Evolutionary conservation across 2,888 invertebrate genomes (phyloP).

Genomic region (Caenorhabditis sp.): DNA sequence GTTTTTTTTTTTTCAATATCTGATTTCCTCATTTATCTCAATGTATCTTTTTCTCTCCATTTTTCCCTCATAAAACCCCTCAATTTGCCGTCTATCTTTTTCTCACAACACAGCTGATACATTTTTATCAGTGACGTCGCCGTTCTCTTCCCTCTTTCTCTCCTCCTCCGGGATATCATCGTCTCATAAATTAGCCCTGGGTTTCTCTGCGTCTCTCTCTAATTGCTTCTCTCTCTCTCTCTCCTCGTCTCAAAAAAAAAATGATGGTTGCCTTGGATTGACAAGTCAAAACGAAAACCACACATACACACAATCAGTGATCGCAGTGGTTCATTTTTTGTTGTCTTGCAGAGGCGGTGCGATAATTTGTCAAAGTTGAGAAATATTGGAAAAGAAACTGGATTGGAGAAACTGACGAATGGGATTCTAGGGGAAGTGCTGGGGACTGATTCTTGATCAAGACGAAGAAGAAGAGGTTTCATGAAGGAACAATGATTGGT

Average conservation of each 20-base stretch:
- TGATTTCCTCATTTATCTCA: neutral
- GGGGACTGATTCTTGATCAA: neutral
- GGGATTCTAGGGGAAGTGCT: neutral
- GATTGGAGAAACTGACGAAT: neutral
- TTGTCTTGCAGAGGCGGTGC: neutral
- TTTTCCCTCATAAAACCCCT: neutral
- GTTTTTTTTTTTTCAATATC: neutral
- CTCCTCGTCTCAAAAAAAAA: conserved; percentile 18
- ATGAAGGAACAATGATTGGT: conserved; percentile 13
- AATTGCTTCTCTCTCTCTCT: neutral
- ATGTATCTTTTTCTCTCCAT: conserved; percentile 17
- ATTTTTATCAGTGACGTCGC: conserved; percentile 46
- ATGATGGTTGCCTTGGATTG: conserved; percentile 39
- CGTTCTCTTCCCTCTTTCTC: neutral
- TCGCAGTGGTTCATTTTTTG: conserved; percentile 29
- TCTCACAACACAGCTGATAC: conserved; percentile 55
- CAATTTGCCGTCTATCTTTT: neutral
- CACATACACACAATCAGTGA: conserved; percentile 32
- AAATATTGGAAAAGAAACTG: neutral
- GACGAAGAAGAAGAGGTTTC: neutral
- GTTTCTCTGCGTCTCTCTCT: conserved; percentile 33
- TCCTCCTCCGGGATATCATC: conserved; percentile 22
- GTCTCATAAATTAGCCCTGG: conserved; percentile 49
- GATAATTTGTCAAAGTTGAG: neutral
- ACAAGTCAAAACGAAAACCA: conserved; percentile 48